Base-by-base conservation (phyloP, 2,113 vertebrate species). In the Amblyornis subalaris region DNA sequence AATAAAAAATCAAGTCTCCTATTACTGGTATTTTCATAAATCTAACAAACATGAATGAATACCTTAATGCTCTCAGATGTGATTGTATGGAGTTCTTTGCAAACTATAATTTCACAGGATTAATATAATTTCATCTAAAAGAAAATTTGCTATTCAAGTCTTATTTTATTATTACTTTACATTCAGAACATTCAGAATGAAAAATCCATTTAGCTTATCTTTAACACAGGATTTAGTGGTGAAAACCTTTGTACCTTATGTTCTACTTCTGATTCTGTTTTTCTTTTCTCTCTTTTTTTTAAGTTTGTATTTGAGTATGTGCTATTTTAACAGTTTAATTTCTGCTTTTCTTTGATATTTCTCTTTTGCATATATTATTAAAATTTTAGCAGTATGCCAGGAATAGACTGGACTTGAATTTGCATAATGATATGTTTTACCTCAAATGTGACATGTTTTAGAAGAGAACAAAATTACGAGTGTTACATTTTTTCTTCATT, bases 101-200 rank as follows among this genome's bases (percentile, higher is more conserved):
- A 97, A 95, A 90, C 38, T 61, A 13, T 95, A 91, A 97, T 97
- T 96, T 94, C 6, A 71, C 14, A 85, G 5, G 47, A 29, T 70
- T 33, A 14, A 75, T 93, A 64, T 89, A 96, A 94, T 95, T 97
- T 95, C 10, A 74, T 38, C 50, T 36, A 60, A 65, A 33, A 74
- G 54, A 88, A 77, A 89, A 38, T 92, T 95, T 93, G 33, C 35
- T 89, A 22, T 80, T 86, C 4, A 26, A 50, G 26, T 76, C 26
- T 89, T 83, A 73, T 55, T 53, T 89, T 91, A 38, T 57, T 44
- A 88, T 89, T 89, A 77, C 47, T 86, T 74, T 85, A 47, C 17
- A 54, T 77, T 55, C 74, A 70, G 54, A 66, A 47, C 17, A 54
- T 77, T 55, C 74, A 70, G 54, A 66, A 47, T 76, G 20, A 67